Base-by-base conservation (phyloP, 2,888 invertebrate species). In the Nemotelus pantherinus region DNA sequence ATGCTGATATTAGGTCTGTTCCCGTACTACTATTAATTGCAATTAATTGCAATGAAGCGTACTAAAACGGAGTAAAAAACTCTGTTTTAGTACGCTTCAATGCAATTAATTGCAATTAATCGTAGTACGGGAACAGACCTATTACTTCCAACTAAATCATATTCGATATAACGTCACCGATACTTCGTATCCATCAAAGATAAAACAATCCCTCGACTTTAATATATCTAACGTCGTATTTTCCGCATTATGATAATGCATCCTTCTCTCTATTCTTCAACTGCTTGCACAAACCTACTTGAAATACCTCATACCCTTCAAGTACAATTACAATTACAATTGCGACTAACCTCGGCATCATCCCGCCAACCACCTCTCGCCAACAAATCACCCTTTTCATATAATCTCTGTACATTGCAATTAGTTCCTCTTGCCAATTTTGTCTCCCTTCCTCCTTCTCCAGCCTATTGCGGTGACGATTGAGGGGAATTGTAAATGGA, bases 361-460 rank as follows among this genome's bases (percentile, higher is more conserved):
- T 60, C n/a, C 7, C 39, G 60, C 41, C 3, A 39, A 2, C 60
- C 60, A 41, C 39, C 25, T 3, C 60, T n/a, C 60, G 41, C 7
- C 65, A 43, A n/a, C 43, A 25, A 45, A 43, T 47, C 44, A 65
- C 41, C 68, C 55, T 25, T 41, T 2, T 41, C 53, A 3, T 53
- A 53, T 67, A 47, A 47, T 65, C 68, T 68, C 53, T 70, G 44
- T 70, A 53, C 70, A 47, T 2, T 65, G 47, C 65, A 65, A 65
- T 65, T 65, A 65, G 65, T 65, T 65, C 63, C 63, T 65, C 50
- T 65, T 65, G 63, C 65, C 65, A 65, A 65, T 65, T 65, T 65
- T 47, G 25, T 25, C 25, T 45, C 47, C 65, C 65, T 65, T 1
- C n/a, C 4, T 65, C 41, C 63, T 43, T 7, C 63, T 63, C 63